Evolutionary conservation across 2,797 vertebrate genomes (phyloP), one percentile per base, ranked within the genome.

Genomic region (Galago senegalensis): DNA sequence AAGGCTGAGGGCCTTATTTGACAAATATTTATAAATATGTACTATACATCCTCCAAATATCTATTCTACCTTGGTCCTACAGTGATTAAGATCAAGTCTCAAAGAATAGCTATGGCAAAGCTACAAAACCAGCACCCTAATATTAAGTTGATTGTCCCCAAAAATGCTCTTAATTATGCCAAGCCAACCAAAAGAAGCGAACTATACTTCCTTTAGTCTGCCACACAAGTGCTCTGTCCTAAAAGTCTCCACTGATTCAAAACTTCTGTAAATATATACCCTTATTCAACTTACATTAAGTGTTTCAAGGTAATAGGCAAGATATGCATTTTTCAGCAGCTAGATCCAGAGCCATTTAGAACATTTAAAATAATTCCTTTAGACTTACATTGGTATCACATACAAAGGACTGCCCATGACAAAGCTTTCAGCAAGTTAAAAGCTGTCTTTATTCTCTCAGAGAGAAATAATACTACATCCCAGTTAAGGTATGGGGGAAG

Each of bases 401-500:
- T 7, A 96, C 46, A 92, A 94, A 96, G 21, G 40, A 31, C 18
- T 87, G n/a, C 13, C 61, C n/a, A 43, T 40, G 3, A 87, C 63
- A 96, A 89, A 93, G 46, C 25, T 85, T 89, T 85, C 53, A 80
- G 58, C n/a, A 84, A 92, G n/a, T 49, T 93, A 61, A 88, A 86
- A 81, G 18, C 29, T 53, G 40, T 58, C 58, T 67, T 56, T 77
- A 25, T 72, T 79, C 46, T 58, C 76, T 60, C 61, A 82, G 21
- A 88, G 25, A 92, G 53, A 80, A 96, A 43, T 69, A 87, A 76
- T 77, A 93, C 83, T 84, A 87, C 25, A 92, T 29, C 90, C 65
- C 56, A 80, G 82, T 80, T 83, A 67, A 53, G 49, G 60, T 58
- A n/a, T 80, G 2, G 37, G 2, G 4, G 31, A 25, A 8, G 3